phyloP scores from a whole-genome alignment of 2,113 vertebrate species.

The Ahaetulla prasina region DNA sequence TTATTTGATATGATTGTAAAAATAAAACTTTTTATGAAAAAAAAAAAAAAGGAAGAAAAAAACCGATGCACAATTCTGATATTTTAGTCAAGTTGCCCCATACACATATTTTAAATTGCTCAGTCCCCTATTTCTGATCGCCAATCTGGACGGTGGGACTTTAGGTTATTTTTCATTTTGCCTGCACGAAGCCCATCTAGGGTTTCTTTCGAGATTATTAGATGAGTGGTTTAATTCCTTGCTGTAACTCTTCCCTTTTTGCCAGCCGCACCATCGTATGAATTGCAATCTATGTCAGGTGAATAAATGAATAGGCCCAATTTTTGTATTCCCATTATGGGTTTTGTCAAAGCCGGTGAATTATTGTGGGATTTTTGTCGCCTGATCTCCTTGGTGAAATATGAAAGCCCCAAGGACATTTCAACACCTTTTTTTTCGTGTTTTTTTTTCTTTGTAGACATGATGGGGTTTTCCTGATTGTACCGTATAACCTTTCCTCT shows the following conservation, averaged over 20 bases:
- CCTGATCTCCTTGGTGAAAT: constrained; percentile 67
- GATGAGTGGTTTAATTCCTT: constrained; percentile 48
- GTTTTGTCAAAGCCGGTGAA: constrained; percentile 72
- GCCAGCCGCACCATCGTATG: constrained; percentile 27
- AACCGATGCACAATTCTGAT: background rate
- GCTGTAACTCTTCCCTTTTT: constrained; percentile 7
- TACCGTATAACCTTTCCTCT: constrained; percentile 45
- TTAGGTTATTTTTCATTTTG: background rate
- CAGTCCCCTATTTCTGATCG: background rate
- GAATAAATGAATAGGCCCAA: constrained; percentile 68
- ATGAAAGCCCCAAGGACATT: constrained; percentile 60
- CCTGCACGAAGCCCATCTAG: background rate
- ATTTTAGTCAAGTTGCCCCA: background rate
- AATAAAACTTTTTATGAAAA: too few species aligned
- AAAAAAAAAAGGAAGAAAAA: background rate
- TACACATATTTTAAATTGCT: background rate
- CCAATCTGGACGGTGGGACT: background rate
- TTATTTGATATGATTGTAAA: too few species aligned
- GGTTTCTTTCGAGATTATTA: background rate
- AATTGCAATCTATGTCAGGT: constrained; percentile 61
- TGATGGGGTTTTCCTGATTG: constrained; percentile 51
- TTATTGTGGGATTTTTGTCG: constrained; percentile 66
- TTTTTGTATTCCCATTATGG: constrained; percentile 75
- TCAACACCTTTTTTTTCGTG: constrained; percentile 62
- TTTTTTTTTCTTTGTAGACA: background rate